Conservation (phyloP, 2,888 invertebrate genomes). For the Chrysodeixis includens region DNA sequence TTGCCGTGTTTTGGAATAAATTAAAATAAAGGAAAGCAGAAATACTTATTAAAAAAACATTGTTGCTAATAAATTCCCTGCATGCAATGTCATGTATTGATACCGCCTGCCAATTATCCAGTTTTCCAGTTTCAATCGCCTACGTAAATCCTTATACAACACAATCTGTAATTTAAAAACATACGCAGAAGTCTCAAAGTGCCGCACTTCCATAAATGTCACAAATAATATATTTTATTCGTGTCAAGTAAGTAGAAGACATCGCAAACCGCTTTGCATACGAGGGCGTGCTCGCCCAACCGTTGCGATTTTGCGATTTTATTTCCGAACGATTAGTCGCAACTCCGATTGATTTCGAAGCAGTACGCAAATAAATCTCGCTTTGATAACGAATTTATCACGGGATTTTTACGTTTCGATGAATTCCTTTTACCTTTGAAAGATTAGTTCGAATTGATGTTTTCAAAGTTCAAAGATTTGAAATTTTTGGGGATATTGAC, state of each 20-base stretch:
- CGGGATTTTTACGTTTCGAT: constrained; percentile 46
- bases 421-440: constrained; percentile 38
- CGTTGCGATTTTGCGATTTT: constrained; percentile 42
- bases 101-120: too few relatives aligned
- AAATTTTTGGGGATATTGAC: constrained; percentile 19
- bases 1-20: too few relatives aligned
- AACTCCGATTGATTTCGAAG: constrained; percentile 54
- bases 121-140: too few relatives aligned
- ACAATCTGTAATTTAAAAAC: background rate
- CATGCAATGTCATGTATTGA: too few relatives aligned
- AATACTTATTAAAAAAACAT: too few relatives aligned
- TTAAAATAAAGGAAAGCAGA: too few relatives aligned
- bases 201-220: background rate
- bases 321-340: constrained; percentile 64
- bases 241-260: constrained; percentile 27
- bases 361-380: constrained; percentile 51
- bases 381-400: constrained; percentile 64
- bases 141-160: too few relatives aligned
- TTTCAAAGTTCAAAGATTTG: constrained; percentile 22
- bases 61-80: too few relatives aligned
- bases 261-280: constrained; percentile 26
- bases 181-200: background rate
- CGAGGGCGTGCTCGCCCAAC: constrained; percentile 36
- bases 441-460: constrained; percentile 1
- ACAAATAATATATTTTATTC: constrained; percentile 1